Conservation (phyloP, 2,888 invertebrate genomes). For the Gandaritis pyraliata region DNA sequence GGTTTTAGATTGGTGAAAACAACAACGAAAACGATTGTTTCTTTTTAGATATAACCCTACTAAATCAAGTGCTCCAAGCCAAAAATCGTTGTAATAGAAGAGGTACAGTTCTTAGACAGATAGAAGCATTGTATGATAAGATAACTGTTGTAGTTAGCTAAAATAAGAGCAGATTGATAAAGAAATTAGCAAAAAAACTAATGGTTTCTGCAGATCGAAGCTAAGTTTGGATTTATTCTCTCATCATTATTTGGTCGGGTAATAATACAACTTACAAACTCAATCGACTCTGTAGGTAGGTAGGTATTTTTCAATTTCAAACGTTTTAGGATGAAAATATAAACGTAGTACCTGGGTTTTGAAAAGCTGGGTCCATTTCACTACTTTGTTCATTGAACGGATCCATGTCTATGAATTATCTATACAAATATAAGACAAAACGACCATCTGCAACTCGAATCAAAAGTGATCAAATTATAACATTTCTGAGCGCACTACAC, state of each 20-base stretch:
- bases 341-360: constrained; percentile 55
- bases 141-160: too few species aligned
- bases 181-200: not conserved
- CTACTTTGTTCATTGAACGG: constrained; percentile 52
- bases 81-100: too few species aligned
- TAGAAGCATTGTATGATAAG: too few species aligned
- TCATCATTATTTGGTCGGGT: constrained; percentile 53
- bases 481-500: constrained; percentile 53
- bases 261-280: constrained; percentile 28
- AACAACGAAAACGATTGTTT: constrained; percentile 12
- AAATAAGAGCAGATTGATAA: not conserved
- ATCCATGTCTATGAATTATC: constrained; percentile 58
- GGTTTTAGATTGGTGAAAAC: constrained; percentile 4
- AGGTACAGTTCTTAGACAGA: too few species aligned
- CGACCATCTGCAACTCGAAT: constrained; percentile 71
- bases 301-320: constrained; percentile 35
- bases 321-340: constrained; percentile 41
- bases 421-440: constrained; percentile 53
- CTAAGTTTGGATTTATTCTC: not conserved
- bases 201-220: not conserved
- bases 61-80: constrained; percentile 9
- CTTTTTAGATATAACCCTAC: constrained; percentile 9
- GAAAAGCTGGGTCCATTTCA: constrained; percentile 53
- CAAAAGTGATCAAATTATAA: constrained; percentile 47
- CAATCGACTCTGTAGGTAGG: constrained; percentile 42